Conservation (phyloP, 2,888 invertebrate genomes). For the Cosmia trapezina region DNA sequence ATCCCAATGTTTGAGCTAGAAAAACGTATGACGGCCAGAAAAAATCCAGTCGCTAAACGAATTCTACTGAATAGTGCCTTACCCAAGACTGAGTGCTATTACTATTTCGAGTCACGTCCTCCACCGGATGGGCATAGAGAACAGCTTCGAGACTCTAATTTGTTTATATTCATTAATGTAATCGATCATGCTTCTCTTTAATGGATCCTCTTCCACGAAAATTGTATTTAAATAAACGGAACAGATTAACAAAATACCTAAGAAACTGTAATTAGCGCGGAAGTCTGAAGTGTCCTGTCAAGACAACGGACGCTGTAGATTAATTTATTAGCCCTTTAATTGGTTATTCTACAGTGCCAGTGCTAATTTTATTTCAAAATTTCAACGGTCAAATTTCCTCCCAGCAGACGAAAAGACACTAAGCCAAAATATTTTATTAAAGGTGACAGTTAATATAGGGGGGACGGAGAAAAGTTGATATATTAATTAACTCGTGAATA, state of each 20-base stretch:
- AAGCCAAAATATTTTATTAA: slow-evolving; percentile 85
- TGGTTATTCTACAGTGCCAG: slow-evolving; percentile 64
- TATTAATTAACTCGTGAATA: slow-evolving; percentile 90
- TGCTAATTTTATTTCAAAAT: slow-evolving; percentile 60
- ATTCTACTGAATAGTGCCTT: slow-evolving; percentile 39
- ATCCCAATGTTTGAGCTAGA: slow-evolving; percentile 5
- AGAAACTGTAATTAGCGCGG: slow-evolving; percentile 71
- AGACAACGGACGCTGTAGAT: slow-evolving; percentile 69
- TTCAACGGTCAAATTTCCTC: slow-evolving; percentile 46
- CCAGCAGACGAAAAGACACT: slow-evolving; percentile 66
- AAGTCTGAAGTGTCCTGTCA: slow-evolving; percentile 68
- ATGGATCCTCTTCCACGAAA: slow-evolving; percentile 41
- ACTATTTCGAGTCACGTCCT: slow-evolving; percentile 57
- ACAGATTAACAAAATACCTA: slow-evolving; percentile 69
- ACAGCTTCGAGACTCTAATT: slow-evolving; percentile 41
- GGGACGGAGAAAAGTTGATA: slow-evolving; percentile 88
- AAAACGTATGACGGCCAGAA: slow-evolving; percentile 11
- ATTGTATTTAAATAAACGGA: slow-evolving; percentile 67
- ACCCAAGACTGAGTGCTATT: slow-evolving; percentile 21
- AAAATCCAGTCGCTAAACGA: slow-evolving; percentile 50
- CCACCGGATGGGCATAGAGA: slow-evolving; percentile 39
- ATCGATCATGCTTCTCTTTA: slow-evolving; percentile 55
- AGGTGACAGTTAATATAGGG: slow-evolving; percentile 84
- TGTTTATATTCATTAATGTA: slow-evolving; percentile 60
- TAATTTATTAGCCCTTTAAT: slow-evolving; percentile 75